Base-by-base conservation (phyloP, 2,888 invertebrate genomes). In the Amphiduros pacificus region DNA sequence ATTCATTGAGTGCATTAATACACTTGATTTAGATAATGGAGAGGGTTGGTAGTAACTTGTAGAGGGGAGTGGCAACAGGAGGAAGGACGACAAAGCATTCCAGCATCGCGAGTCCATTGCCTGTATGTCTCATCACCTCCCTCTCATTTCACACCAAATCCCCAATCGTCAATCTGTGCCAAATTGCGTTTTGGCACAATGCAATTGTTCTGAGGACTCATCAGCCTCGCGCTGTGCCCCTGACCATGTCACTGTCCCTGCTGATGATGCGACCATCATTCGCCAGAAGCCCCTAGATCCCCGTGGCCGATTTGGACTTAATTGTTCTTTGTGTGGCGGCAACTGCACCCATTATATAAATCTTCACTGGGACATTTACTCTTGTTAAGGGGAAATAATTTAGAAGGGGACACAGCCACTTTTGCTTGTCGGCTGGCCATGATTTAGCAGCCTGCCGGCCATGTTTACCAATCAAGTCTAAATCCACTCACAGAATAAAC, bases 331-430 rank as follows among this genome's bases (percentile, higher is more conserved):
- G 26, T 41, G 14, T 17, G 41, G 41, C 20, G 40, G 24, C 26
- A 26, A 40, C 20, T 14, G 31, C 36, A 32, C 55, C 24, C 55
- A 55, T 56, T 49, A 48, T 49, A 49, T 44, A 28, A 56, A 56
- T 56, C 49, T 41, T 41, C 36, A 44, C 49, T 49, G 11, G 36
- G 56, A 49, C 56, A 48, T 48, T 48, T 28, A 31, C 56, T 41
- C 56, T 29, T 49, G 48, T 56, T 56, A 56, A 56, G 41, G 31
- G 49, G 6, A 49, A 56, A 49, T 49, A 56, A 56, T 48, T 56
- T 27, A 49, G 49, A 41, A 49, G 28, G 14, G 56, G 48, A 20
- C 27, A 17, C 5, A 29, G 24, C 14, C 24, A 11, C 9, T 28
- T 9, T 11, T 22, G 44, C 29, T 48, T 49, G 48, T 28, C 36